These are phyloP conservation scores for Paradisaea rubra DNA, from an alignment of 2,113 vertebrate genomes.

Conservation along the genomic window DNA sequence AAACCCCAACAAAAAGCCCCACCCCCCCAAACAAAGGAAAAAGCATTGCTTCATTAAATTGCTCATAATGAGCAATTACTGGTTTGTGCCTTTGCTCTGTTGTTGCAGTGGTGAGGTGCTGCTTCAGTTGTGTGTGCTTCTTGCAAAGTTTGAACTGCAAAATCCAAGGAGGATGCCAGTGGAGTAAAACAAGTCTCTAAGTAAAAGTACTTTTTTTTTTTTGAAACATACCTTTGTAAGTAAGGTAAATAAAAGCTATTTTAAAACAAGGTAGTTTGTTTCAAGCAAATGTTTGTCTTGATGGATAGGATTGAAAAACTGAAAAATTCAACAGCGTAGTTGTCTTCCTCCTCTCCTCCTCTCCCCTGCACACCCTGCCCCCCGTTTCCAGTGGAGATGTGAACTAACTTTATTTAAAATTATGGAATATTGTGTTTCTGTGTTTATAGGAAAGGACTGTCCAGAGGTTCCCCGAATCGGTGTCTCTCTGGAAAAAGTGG, in stretches of 20 bases:
- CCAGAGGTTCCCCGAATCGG: background rate
- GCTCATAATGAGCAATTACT: background rate
- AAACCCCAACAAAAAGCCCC: fast-evolving
- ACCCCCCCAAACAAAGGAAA: background rate
- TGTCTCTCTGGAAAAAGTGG: constrained; percentile 37
- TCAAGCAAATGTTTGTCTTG: background rate
- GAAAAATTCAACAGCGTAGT: background rate
- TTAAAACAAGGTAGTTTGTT: background rate
- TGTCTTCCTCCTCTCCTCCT: background rate
- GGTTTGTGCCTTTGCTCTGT: background rate
- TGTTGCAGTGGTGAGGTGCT: background rate
- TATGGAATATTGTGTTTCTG: background rate
- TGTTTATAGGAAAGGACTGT: constrained; percentile 67
- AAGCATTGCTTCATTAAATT: background rate
- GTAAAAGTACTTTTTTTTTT: background rate
- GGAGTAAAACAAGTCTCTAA: background rate
- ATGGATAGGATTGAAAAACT: background rate
- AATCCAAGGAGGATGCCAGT: background rate
- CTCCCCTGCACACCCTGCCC: background rate
- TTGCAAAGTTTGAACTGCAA: background rate
- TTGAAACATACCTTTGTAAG: background rate
- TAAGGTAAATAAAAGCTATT: background rate
- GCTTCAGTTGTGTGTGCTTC: background rate
- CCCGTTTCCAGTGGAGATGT: no score
- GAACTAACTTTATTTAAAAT: background rate